Base-by-base conservation (phyloP, 2,888 invertebrate genomes). In the Stenolophus ochropezus region DNA sequence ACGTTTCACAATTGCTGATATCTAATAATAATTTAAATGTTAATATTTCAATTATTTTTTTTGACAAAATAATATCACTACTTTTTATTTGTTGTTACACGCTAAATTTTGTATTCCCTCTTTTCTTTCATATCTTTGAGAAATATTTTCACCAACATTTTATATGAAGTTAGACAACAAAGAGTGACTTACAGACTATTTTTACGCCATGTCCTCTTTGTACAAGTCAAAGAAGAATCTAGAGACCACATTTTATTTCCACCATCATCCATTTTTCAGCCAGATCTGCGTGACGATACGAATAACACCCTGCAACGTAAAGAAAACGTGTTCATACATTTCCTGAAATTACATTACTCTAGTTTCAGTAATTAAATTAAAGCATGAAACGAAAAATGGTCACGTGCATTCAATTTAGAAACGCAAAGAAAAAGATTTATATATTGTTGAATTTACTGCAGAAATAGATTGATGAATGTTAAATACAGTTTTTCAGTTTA, bases 301-400 rank as follows among this genome's bases (percentile, higher is more conserved):
- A 51, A 21, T 56, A 56, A 42, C 11, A 42, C 33, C 11, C 56
- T 56, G 56, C 21, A 56, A 56, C 56, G 11, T 56, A 56, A 56
- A 56, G 56, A 53, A 16, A 56, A 56, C 56, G 56, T 56, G 56
- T 56, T 56, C 11, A 21, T 56, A 56, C 56, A 56, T 56, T 21
- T 56, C 20, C 18, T 56, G 20, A 56, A 56, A 56, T 56, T 56
- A 56, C 56, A 16, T 3, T n/a, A n/a, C n/a, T n/a, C n/a, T 20
- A 56, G 18, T 56, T 18, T 20, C 56, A 21, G 18, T 20, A 56
- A 56, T 21, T 56, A 56, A 21, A 56, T 5, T 42, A 42, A 6
- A 11, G 11, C 33, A 42, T 11, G 33, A 42, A 42, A 42, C 33
- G 11, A 42, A 42, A 42, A 42, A 42, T 1, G 8, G 3, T 42